Percentiles rank a stretch among this genome's conserved stretches.
Evolutionary conservation across 1,140 invertebrate species (phyloP).

Genomic region (Ceratosolen fusciceps): DNA sequence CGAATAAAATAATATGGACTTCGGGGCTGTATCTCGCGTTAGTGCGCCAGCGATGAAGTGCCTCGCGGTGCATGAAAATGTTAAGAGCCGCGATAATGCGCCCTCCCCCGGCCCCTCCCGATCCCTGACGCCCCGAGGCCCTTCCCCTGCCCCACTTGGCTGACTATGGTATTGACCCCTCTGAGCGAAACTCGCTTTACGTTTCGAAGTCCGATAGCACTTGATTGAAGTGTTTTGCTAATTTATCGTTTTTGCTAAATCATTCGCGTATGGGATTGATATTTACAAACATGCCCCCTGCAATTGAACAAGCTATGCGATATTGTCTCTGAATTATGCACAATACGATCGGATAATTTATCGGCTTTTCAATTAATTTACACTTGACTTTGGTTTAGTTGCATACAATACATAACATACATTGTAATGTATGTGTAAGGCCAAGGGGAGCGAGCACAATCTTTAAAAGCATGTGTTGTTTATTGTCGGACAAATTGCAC

Average conservation of each 20-base stretch:
- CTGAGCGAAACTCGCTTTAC: not conserved
- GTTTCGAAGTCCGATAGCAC: not conserved
- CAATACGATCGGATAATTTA: not conserved
- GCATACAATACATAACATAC: no score
- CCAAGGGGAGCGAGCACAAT: not conserved
- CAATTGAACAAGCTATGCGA: not conserved
- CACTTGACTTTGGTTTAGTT: not conserved
- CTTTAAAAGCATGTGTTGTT: no score
- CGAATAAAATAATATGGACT: not conserved
- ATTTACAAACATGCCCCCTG: not conserved
- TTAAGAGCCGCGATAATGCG: not conserved
- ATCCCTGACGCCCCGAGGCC: no score
- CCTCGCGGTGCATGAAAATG: conserved; percentile 35
- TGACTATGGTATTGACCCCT: not conserved
- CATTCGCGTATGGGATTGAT: not conserved
- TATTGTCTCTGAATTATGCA: not conserved
- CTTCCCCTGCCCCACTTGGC: no score
- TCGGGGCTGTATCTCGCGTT: not conserved
- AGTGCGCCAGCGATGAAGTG: conserved; percentile 1
- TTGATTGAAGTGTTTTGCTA: not conserved
- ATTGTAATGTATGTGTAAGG: not conserved
- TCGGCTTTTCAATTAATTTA: not conserved
- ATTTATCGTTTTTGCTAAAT: not conserved
- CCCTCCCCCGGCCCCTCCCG: no score
- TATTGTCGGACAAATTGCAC: no score